A percentile compares a stretch with the other conserved stretches of the same genome.
Evolutionary conservation across 2,888 invertebrate species (phyloP).

Genomic region (Campoletis raptor): DNA sequence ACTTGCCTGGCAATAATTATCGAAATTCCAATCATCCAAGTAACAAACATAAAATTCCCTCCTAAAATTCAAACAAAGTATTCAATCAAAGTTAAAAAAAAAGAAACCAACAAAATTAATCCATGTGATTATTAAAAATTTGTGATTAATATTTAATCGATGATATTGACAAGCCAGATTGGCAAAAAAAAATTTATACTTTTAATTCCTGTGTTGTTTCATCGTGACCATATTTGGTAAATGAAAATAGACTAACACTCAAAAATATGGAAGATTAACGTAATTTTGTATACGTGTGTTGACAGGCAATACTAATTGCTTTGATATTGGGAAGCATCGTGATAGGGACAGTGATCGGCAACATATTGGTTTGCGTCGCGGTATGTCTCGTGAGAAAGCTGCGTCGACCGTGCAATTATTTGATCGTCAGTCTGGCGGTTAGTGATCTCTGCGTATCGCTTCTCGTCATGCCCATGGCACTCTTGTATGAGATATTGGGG

Average conservation of each 20-base stretch:
- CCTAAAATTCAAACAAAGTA: background rate
- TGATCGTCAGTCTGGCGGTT: slow-evolving; percentile 97
- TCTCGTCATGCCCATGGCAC: slow-evolving; percentile 98
- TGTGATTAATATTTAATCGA: too few species aligned
- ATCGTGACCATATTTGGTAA: background rate
- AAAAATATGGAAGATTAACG: background rate
- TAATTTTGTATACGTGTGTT: background rate
- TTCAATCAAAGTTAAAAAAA: background rate
- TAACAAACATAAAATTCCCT: background rate
- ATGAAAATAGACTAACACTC: background rate
- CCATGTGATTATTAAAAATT: too few species aligned
- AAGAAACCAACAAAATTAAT: too few species aligned
- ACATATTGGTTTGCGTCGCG: slow-evolving; percentile 97
- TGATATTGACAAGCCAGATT: background rate
- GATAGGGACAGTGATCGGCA: slow-evolving; percentile 93
- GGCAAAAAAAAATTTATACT: background rate
- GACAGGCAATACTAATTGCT: slow-evolving; percentile 89
- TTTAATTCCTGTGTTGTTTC: background rate
- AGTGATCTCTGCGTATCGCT: slow-evolving; percentile 98
- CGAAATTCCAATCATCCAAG: background rate
- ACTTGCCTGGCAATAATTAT: background rate
- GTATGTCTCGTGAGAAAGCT: slow-evolving; percentile 97
- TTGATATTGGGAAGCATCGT: slow-evolving; percentile 91
- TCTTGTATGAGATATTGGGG: slow-evolving; percentile 96
- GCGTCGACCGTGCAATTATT: slow-evolving; percentile 95